Evolutionary conservation across 1,140 invertebrate genomes (phyloP).

Genomic region (Temnothorax longispinosus): DNA sequence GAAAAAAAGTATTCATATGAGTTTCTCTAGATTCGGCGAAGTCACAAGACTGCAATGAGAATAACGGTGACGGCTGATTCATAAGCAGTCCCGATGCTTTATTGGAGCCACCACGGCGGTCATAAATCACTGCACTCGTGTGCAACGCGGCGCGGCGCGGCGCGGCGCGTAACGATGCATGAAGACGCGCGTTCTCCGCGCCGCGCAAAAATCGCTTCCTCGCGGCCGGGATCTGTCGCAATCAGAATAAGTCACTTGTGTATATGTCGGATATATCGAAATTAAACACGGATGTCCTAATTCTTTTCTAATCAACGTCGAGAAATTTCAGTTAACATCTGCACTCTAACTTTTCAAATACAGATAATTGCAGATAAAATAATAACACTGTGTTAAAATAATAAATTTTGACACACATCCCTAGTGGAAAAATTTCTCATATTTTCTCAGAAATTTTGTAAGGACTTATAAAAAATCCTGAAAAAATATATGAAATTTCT

Average conservation of each 20-base stretch:
- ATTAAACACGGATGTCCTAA: not conserved
- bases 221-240: not conserved
- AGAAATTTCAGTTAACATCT: not conserved
- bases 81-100: conserved; percentile 77
- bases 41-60: conserved; percentile 43
- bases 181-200: conserved; percentile 61
- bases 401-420: no score
- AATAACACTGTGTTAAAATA: no score
- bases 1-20: conserved; percentile 3
- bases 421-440: no score
- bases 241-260: conserved; percentile 19
- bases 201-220: conserved; percentile 26
- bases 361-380: not conserved
- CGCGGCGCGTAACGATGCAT: conserved; percentile 75
- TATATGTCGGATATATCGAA: not conserved
- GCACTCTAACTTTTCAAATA: not conserved
- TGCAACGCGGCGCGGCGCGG: conserved; percentile 72
- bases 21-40: not conserved
- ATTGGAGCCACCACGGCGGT: conserved; percentile 75
- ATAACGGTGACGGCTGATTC: conserved; percentile 76
- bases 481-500: no score
- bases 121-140: conserved; percentile 78
- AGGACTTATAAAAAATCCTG: no score
- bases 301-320: not conserved
- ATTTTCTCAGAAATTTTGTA: no score